A percentile compares a stretch with the other conserved stretches of the same genome.
Evolutionary conservation across 2,113 vertebrate genomes (phyloP).

Genomic region (Phyllostomus discolor): DNA sequence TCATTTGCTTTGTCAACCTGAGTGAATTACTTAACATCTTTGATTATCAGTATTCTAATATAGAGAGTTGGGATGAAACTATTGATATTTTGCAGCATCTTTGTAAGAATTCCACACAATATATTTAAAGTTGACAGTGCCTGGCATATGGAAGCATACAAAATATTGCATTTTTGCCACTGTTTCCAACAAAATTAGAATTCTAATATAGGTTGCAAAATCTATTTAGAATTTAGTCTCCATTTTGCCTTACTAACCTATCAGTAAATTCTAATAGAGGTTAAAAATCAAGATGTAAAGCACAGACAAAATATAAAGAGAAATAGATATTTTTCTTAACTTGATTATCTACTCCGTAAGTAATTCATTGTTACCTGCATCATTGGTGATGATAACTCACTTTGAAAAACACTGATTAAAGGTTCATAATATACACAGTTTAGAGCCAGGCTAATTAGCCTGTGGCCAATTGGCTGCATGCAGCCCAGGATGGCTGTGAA

Average conservation of each 20-base stretch:
- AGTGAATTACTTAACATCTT: neutral
- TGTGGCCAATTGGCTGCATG: no score
- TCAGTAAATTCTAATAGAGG: neutral
- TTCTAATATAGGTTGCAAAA: neutral
- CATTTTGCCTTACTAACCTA: neutral
- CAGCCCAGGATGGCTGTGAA: no score
- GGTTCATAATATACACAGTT: neutral
- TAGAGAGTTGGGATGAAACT: neutral
- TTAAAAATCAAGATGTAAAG: neutral
- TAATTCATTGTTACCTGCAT: neutral
- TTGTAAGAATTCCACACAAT: neutral
- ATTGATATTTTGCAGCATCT: neutral
- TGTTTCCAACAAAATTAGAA: neutral
- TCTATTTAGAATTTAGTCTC: neutral
- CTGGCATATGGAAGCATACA: neutral
- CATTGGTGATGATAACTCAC: neutral
- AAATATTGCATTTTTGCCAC: neutral
- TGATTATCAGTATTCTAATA: neutral
- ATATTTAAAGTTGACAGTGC: neutral
- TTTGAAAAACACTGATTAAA: neutral
- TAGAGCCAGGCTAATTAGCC: no score
- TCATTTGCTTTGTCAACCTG: neutral
- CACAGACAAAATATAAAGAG: neutral
- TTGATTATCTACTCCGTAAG: neutral
- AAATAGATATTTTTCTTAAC: neutral